A percentile compares a stretch with the other conserved stretches of the same genome.
Conservation (phyloP, 2,113 vertebrate genomes). For the Platanista minor region DNA sequence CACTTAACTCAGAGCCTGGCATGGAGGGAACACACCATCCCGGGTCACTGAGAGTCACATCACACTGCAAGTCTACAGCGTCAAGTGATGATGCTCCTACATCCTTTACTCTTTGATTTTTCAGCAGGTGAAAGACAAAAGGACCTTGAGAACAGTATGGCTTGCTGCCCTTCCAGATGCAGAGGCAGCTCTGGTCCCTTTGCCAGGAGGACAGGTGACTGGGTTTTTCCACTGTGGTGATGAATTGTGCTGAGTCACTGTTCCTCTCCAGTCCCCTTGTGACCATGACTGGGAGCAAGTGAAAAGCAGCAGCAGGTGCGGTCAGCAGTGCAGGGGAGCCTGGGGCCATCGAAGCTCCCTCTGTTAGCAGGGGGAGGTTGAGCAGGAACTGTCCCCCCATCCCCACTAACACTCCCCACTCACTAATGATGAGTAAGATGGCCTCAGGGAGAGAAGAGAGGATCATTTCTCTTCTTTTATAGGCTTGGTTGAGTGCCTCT, state of each 20-base stretch:
- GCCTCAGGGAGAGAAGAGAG: background rate
- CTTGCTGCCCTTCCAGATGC: conserved; percentile 63
- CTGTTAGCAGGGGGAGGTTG: background rate
- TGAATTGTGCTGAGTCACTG: conserved; percentile 74
- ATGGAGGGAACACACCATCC: background rate
- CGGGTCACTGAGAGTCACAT: rapidly evolving
- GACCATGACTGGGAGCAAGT: conserved; percentile 59
- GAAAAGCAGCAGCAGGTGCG: background rate
- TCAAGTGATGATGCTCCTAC: background rate
- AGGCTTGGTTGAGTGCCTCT: background rate
- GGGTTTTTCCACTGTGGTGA: conserved; percentile 74
- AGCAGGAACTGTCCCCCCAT: background rate
- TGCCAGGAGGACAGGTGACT: conserved; percentile 72
- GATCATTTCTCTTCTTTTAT: background rate
- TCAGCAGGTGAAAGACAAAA: conserved; percentile 54
- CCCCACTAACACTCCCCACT: background rate
- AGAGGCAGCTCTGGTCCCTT: background rate
- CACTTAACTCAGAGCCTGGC: background rate
- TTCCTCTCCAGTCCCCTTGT: conserved; percentile 44
- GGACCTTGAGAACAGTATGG: conserved; percentile 49
- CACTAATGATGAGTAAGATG: background rate
- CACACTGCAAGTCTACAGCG: background rate
- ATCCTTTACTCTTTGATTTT: background rate
- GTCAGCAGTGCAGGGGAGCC: background rate
- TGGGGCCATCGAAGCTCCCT: background rate